phyloP scores from a whole-genome alignment of 1,140 invertebrate species.

The Colletes gigas region DNA sequence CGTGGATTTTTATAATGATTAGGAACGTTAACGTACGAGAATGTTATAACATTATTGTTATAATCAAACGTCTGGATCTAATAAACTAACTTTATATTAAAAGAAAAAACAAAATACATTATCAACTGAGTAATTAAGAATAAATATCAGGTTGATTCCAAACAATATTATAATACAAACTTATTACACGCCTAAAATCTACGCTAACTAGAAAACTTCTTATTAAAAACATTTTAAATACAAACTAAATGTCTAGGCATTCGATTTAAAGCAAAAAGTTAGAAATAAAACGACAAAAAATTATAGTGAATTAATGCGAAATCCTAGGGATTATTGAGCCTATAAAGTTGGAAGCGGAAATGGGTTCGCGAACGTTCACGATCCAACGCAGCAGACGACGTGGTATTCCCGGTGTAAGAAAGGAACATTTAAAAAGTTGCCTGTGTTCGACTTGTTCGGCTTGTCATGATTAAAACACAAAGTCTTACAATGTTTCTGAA shows the following conservation, averaged over 20 bases:
- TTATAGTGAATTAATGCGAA: conserved; percentile 7
- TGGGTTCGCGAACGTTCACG: background rate
- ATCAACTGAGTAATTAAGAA: background rate
- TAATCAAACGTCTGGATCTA: conserved; percentile 18
- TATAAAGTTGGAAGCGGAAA: background rate
- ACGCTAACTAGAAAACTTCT: background rate
- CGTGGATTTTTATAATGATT: conserved; percentile 30
- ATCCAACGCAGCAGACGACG: conserved; percentile 47
- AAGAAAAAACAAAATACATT: background rate
- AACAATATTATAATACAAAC: background rate
- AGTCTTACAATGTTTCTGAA: conserved; percentile 9
- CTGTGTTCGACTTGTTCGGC: background rate
- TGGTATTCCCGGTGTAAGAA: conserved; percentile 34
- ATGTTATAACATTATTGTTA: conserved; percentile 38
- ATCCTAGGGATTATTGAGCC: background rate
- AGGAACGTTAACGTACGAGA: conserved; percentile 7
- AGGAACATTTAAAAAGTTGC: conserved; percentile 32
- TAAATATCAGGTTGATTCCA: background rate
- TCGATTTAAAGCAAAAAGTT: too few relatives aligned
- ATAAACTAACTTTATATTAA: conserved; percentile 48
- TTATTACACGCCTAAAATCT: background rate
- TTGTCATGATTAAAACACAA: conserved; percentile 25
- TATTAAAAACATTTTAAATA: too few relatives aligned
- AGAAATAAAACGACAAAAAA: too few relatives aligned
- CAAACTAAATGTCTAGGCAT: too few relatives aligned